Conservation (phyloP, 2,888 invertebrate species). For the Nephrocerus scutellatus region DNA sequence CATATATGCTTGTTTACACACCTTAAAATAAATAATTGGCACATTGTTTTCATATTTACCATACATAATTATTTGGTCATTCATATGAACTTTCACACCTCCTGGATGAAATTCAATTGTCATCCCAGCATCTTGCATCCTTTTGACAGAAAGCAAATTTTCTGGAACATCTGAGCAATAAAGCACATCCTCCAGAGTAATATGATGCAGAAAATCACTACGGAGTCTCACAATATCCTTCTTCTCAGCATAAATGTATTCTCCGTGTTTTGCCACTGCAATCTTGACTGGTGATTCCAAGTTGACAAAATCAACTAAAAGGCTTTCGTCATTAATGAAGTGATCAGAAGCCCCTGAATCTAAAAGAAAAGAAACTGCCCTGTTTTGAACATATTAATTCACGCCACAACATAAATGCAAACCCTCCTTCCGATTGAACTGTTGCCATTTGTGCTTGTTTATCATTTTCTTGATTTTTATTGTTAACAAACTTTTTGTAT, state of each 20-base stretch:
- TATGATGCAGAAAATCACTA: constrained; percentile 24
- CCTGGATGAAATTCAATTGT: constrained; percentile 7
- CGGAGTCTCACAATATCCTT: constrained; percentile 30
- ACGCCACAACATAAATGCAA: constrained; percentile 5
- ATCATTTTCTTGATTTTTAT: constrained; percentile 4
- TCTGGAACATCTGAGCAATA: constrained; percentile 31
- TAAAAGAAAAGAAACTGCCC: constrained; percentile 3
- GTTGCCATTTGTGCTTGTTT: neutral
- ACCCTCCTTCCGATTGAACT: neutral
- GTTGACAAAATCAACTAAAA: constrained; percentile 3
- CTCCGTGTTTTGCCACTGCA: constrained; percentile 26
- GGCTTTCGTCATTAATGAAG: constrained; percentile 14
- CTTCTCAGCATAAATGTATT: constrained; percentile 4
- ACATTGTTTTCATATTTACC: neutral
- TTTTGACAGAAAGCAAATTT: constrained; percentile 28
- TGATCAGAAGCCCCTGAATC: constrained; percentile 16
- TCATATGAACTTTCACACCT: constrained; percentile 26
- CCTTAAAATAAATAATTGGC: neutral
- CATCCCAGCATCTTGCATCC: constrained; percentile 31
- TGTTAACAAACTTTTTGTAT: constrained; percentile 8
- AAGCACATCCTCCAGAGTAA: constrained; percentile 20
- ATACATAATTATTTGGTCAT: constrained; percentile 10
- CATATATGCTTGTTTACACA: no score
- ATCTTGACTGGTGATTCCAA: constrained; percentile 27
- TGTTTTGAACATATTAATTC: neutral